These are phyloP conservation scores for Latrodectus elegans DNA, from an alignment of 2,888 invertebrate genomes.

Conservation along the genomic window DNA sequence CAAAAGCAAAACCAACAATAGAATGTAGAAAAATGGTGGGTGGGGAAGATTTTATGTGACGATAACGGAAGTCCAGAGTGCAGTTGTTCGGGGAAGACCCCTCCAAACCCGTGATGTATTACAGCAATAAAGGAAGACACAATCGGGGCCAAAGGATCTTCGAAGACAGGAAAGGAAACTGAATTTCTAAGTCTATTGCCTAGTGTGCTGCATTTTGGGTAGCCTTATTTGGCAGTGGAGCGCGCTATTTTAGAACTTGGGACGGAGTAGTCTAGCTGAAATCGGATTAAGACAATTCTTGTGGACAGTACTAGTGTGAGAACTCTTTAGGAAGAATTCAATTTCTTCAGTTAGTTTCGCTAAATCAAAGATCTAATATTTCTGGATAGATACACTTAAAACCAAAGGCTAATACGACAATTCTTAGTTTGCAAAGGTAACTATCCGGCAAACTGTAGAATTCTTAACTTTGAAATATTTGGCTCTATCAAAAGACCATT, in stretches of 20 bases:
- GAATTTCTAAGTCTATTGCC: slow-evolving; percentile 16
- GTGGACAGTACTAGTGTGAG: neutral
- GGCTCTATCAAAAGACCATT: neutral
- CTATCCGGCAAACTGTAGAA: too few relatives aligned
- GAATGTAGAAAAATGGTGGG: neutral
- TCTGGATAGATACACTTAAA: neutral
- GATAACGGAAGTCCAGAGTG: neutral
- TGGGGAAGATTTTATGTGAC: slow-evolving; percentile 19
- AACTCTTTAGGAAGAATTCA: neutral
- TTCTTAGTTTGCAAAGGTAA: too few relatives aligned
- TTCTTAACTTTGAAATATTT: neutral
- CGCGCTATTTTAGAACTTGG: neutral
- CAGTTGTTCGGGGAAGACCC: neutral
- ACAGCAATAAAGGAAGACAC: slow-evolving; percentile 45
- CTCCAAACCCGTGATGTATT: slow-evolving; percentile 30
- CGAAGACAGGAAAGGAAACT: slow-evolving; percentile 16
- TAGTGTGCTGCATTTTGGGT: neutral
- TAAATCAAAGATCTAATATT: neutral
- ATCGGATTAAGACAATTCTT: neutral
- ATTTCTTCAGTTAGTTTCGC: neutral
- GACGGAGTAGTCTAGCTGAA: neutral
- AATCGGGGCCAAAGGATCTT: slow-evolving; percentile 9
- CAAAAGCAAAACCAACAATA: neutral
- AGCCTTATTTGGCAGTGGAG: neutral
- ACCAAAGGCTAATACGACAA: too few relatives aligned